These are phyloP conservation scores for Tinea pellionella DNA, from an alignment of 2,888 invertebrate species.

Conservation along the genomic window DNA sequence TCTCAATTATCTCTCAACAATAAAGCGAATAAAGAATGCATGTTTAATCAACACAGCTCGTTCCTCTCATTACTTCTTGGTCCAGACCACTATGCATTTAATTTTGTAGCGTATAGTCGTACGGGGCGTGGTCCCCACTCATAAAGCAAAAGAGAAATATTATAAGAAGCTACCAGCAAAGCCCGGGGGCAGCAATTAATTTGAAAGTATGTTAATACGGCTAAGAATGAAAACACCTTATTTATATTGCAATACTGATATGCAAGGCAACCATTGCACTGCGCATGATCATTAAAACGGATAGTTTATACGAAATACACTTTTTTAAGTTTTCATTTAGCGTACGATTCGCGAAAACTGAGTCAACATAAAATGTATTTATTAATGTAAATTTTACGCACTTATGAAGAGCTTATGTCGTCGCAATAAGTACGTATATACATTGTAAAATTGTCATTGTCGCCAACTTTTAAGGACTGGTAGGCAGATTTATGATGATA, in stretches of 20 bases:
- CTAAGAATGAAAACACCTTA: constrained; percentile 12
- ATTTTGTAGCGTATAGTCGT: neutral
- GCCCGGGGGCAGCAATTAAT: constrained; percentile 60
- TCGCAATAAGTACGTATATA: too few relatives aligned
- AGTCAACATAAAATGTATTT: too few relatives aligned
- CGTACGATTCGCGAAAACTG: too few relatives aligned
- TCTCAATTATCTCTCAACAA: neutral
- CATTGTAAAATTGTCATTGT: too few relatives aligned
- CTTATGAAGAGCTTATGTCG: too few relatives aligned
- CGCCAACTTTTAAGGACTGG: too few relatives aligned
- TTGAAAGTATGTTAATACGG: constrained; percentile 51
- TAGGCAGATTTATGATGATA: too few relatives aligned
- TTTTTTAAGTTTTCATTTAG: too few relatives aligned
- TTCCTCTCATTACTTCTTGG: neutral
- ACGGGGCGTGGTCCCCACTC: constrained; percentile 43
- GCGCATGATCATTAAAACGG: neutral
- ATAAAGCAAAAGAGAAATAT: constrained; percentile 58
- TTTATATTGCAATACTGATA: constrained; percentile 11
- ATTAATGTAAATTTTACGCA: too few relatives aligned
- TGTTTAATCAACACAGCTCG: neutral
- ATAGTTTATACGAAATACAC: neutral
- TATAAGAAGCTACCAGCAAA: constrained; percentile 50
- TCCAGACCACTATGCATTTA: neutral
- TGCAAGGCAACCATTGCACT: neutral
- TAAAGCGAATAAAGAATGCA: neutral